Evolutionary conservation across 2,113 vertebrate genomes (phyloP).

Genomic region (Aptenodytes patagonicus): DNA sequence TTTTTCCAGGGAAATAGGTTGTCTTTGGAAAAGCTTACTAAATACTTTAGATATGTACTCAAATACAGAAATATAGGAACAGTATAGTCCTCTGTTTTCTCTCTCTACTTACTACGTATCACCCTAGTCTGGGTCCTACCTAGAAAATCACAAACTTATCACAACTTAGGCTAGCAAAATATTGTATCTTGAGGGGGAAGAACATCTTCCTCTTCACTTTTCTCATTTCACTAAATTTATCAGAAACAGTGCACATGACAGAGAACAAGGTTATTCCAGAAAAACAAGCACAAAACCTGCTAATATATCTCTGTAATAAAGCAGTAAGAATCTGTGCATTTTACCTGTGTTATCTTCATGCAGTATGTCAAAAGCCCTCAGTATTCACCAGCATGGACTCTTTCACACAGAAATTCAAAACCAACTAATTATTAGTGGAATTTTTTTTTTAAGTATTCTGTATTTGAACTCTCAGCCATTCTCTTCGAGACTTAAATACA

Average conservation of each 20-base stretch:
- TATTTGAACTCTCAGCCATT: not conserved
- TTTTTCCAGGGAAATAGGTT: not conserved
- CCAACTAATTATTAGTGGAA: not conserved
- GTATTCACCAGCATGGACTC: not conserved
- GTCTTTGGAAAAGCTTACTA: not conserved
- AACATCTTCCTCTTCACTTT: not conserved
- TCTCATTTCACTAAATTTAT: not conserved
- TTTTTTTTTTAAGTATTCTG: not conserved
- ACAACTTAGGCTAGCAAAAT: not conserved
- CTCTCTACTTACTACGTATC: rapidly evolving
- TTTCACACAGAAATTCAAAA: not conserved
- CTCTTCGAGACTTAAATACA: not conserved
- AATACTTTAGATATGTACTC: not conserved
- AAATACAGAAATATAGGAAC: not conserved
- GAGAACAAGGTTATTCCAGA: not conserved
- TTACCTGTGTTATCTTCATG: not conserved
- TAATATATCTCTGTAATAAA: not conserved
- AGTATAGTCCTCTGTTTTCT: not conserved
- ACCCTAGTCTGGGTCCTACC: not conserved
- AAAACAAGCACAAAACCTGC: not conserved
- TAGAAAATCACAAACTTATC: not conserved
- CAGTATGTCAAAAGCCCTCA: not conserved
- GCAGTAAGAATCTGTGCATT: not conserved
- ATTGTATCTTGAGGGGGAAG: not conserved
- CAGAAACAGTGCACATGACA: not conserved